Evolutionary conservation across 2,113 vertebrate species (phyloP).

Genomic region (Pedetes capensis): DNA sequence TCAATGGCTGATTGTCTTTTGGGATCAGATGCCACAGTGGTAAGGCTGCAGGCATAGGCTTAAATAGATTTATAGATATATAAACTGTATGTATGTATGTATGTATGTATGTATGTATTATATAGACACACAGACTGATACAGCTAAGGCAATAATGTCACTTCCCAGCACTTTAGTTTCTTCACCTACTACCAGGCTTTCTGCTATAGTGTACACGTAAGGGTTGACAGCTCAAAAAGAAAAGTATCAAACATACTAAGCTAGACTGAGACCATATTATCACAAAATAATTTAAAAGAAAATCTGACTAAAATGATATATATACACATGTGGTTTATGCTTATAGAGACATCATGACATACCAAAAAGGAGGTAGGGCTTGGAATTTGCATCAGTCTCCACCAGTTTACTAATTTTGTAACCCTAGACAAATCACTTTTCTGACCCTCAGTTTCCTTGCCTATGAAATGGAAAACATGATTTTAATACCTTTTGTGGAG

Average conservation of each 20-base stretch:
- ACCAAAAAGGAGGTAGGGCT: neutral
- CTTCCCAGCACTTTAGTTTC: neutral
- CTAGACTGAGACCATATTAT: neutral
- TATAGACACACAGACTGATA: neutral
- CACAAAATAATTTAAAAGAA: neutral
- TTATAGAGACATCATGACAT: neutral
- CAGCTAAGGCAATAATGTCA: neutral
- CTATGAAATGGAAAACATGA: conserved; percentile 3
- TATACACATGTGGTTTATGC: conserved; percentile 4
- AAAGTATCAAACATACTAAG: conserved; percentile 1
- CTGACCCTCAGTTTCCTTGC: neutral
- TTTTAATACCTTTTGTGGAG: neutral
- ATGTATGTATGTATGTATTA: neutral
- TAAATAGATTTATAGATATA: neutral
- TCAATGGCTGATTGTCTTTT: too few species aligned
- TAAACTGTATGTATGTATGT: neutral
- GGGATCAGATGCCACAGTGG: too few species aligned
- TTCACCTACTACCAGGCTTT: conserved; percentile 3
- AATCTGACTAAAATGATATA: neutral
- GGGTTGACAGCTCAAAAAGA: neutral
- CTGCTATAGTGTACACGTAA: neutral
- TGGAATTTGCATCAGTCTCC: neutral
- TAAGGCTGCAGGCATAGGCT: too few species aligned
- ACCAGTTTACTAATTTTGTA: neutral
- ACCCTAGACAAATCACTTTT: neutral